Base-by-base conservation (phyloP, 2,888 invertebrate species). In the Morpho helenor region DNA sequence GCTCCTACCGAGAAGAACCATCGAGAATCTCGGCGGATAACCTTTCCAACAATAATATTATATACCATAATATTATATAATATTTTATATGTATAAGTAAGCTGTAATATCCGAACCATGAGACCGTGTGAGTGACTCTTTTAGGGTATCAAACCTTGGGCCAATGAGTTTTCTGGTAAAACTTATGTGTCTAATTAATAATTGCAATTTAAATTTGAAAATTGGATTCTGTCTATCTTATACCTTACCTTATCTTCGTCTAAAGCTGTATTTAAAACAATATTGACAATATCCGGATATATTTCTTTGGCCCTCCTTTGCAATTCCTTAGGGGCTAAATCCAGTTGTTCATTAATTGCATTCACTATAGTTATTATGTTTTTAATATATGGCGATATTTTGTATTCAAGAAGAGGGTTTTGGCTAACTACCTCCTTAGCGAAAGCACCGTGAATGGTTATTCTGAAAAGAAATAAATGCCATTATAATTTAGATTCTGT, bases 401-500 rank as follows among this genome's bases (percentile, higher is more conserved):
- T 90, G 58, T 73, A 84, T 51, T 87, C 81, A 2, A 91, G 65
- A 1, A 91, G 79, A 0, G 78, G 66, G 60, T 89, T 91, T 59
- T 89, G 88, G 23, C 79, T 80, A 0, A 91, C 80, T 7, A 91
- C 82, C 67, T 89, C 89, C 63, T 86, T 88, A 2, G 91, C 89
- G 60, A 91, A 61, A 0, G 87, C 83, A 8, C 89, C 89, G 61
- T 91, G 90, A 6, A 87, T 72, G 45, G 87, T 84, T 70, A 90
- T 82, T 53, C 90, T 90, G 69, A 10, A 77, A 77, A 42, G 16
- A 39, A 41, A 46, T n/a, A 56, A 31, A 22, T 42, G 31, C 5
- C 43, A 47, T 47, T 22, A 22, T 40, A 39, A 45, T 16, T 10
- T n/a, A 47, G 9, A 31, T 7, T 40, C 10, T 3, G 31, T 31